Percentiles rank a stretch among this genome's conserved stretches.
Evolutionary conservation across 2,797 vertebrate genomes (phyloP).

Genomic region (Xyrichtys novacula): DNA sequence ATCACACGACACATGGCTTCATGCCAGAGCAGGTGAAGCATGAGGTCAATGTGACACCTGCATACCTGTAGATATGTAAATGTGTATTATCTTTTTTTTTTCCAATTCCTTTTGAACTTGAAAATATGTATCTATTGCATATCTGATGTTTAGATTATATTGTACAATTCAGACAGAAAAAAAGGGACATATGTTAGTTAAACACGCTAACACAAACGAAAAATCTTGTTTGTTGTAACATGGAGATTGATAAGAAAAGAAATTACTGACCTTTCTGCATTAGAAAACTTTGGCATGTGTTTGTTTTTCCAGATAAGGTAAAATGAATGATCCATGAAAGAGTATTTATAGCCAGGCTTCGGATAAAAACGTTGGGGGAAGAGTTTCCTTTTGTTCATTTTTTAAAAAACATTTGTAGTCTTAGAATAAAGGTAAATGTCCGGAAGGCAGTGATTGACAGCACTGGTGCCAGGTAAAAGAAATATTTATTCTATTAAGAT

Average conservation of each 20-base stretch:
- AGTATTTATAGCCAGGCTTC: background rate
- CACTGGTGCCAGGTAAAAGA: background rate
- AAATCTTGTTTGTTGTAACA: constrained; percentile 14
- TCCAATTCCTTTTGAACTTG: constrained; percentile 85
- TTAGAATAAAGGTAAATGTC: background rate
- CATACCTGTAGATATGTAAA: constrained; percentile 86
- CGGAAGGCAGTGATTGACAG: background rate
- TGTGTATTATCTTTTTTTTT: constrained; percentile 74
- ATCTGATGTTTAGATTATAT: constrained; percentile 74
- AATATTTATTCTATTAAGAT: background rate
- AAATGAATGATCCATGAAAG: background rate
- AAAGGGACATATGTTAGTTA: constrained; percentile 72
- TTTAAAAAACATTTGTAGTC: background rate
- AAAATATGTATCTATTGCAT: constrained; percentile 83
- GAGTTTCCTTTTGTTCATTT: background rate
- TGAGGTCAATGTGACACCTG: constrained; percentile 74
- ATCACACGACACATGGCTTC: constrained; percentile 48
- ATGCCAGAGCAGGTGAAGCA: constrained; percentile 73
- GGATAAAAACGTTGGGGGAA: background rate
- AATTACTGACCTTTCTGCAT: background rate
- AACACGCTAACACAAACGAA: constrained; percentile 34
- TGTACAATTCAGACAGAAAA: constrained; percentile 66
- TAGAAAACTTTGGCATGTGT: constrained; percentile 19
- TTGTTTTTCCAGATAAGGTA: constrained; percentile 27
- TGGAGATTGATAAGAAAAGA: constrained; percentile 12